Evolutionary conservation across 2,113 vertebrate genomes (phyloP), one percentile per base, ranked within the genome.

Genomic region (Channa maculata): DNA sequence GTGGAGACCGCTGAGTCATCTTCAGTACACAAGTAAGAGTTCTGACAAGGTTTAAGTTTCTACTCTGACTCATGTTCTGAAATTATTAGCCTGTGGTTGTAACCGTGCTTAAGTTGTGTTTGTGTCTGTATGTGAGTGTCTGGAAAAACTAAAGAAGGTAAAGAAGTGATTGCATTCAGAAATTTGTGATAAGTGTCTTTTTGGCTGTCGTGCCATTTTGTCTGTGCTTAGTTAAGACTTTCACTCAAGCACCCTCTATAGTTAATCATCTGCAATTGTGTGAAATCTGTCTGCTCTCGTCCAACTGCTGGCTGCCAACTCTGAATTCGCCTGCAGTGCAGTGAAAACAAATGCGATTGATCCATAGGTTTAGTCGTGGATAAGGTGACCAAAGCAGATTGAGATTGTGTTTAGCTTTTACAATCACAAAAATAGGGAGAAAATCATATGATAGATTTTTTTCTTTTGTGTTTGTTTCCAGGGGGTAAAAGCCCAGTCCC

Each of bases 221-320:
- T 39, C 52, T 54, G 71, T 5, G 15, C 48, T 24, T 34, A 9
- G 53, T 73, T 81, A 80, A 83, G 71, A 79, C 77, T 65, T 69
- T 51, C 50, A 3, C 67, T 74, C 54, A 15, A 79, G 79, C 71
- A 63, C 77, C 59, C 88, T 84, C 79, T 38, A 5, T 8, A 46
- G 62, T 85, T 88, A 87, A 91, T 90, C 89, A 82, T 13, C 76
- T 51, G 75, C 85, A 75, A 86, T 88, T 85, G 82, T 84, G 79
- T 78, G 75, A 84, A 74, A 80, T 80, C 39, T 11, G 11, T 54
- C 64, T 37, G 51, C 69, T 62, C 72, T 49, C 64, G 62, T 68
- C 49, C 33, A 43, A 70, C 73, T 79, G 78, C 66, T 0, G 13
- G n/a, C 53, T 68, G 57, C 59, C 53, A 62, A 57, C 55, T 68